A percentile compares a stretch with the other conserved stretches of the same genome.
These are phyloP conservation scores for Copidosoma floridanum DNA, from an alignment of 1,140 invertebrate genomes.

Conservation along the genomic window DNA sequence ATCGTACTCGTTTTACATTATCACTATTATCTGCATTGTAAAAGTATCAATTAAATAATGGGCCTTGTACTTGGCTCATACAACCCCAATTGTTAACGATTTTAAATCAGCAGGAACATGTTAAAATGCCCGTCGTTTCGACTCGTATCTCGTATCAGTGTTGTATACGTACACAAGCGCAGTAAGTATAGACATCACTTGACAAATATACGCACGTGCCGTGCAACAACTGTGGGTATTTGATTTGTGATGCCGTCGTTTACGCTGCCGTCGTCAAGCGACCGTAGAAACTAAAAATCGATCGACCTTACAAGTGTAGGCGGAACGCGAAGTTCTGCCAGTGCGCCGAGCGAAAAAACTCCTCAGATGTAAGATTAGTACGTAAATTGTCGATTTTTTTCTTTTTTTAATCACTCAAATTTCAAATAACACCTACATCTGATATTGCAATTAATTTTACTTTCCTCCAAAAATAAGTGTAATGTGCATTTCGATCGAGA, in stretches of 20 bases:
- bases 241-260: neutral
- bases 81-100: too few species aligned
- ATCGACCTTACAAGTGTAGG: slow-evolving; percentile 36
- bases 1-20: too few species aligned
- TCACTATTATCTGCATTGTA: too few species aligned
- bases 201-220: too few species aligned
- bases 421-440: too few species aligned
- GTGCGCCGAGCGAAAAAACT: slow-evolving; percentile 33
- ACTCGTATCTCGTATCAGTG: too few species aligned
- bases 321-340: slow-evolving; percentile 33
- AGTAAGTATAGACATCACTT: too few species aligned
- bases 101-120: too few species aligned
- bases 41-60: too few species aligned
- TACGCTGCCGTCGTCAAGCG: slow-evolving; percentile 31
- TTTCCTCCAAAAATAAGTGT: neutral
- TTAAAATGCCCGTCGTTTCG: too few species aligned
- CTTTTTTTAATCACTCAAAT: neutral
- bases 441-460: neutral
- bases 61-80: too few species aligned
- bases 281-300: slow-evolving; percentile 38
- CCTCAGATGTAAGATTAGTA: slow-evolving; percentile 21
- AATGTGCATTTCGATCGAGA: neutral
- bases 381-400: neutral
- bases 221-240: neutral
- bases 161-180: too few species aligned